Conservation (phyloP, 2,797 vertebrate genomes). For the Dryobates pubescens region DNA sequence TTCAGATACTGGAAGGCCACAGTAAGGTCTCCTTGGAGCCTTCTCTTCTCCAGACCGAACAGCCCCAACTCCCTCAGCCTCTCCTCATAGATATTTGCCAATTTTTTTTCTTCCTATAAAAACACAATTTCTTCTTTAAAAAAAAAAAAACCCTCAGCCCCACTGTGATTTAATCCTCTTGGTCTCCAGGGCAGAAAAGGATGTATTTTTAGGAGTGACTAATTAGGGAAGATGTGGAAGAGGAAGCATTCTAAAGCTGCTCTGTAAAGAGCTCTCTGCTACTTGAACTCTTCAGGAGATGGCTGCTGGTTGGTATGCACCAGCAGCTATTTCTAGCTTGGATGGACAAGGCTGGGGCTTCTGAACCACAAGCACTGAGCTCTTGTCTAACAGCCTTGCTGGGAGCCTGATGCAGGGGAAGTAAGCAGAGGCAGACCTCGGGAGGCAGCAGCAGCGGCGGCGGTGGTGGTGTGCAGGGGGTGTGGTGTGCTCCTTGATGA, state of each 20-base stretch:
- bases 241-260: not conserved
- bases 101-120: slow-evolving; percentile 28
- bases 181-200: not conserved
- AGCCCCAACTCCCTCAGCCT: too few relatives aligned
- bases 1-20: too few relatives aligned
- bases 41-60: too few relatives aligned
- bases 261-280: not conserved
- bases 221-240: not conserved
- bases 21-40: too few relatives aligned
- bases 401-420: rapidly evolving
- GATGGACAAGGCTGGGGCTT: not conserved
- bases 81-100: not conserved
- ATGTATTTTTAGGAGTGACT: slow-evolving; percentile 59
- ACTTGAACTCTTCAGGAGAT: not conserved
- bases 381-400: not conserved
- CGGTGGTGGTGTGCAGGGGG: not conserved
- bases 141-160: not conserved
- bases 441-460: rapidly evolving
- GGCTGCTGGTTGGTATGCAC: not conserved
- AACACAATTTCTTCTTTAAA: not conserved
- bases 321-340: not conserved
- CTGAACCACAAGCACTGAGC: not conserved
- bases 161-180: slow-evolving; percentile 25
- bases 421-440: rapidly evolving
- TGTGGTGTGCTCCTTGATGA: not conserved